Base-by-base conservation (phyloP, 2,797 vertebrate genomes). In the Lithobates sylvaticus region DNA sequence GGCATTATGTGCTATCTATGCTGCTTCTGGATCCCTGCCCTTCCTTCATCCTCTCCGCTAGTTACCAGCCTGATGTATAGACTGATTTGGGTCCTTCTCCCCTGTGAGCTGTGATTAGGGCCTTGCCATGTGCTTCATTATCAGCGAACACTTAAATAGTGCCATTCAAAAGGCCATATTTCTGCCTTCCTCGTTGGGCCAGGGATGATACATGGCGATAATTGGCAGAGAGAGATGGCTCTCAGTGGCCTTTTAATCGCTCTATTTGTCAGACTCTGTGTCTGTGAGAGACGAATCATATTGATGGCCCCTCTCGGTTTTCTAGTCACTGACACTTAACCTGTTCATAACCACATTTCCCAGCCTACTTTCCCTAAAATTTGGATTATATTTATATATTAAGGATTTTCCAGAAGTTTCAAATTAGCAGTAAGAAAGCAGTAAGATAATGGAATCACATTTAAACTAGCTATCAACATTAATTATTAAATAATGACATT, bases 101-200 rank as follows among this genome's bases (percentile, higher is more conserved):
- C 86, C 23, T 64, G 71, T 84, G 81, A 69, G 81, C 81, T 75
- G 81, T 94, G 94, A 95, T 96, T 95, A 95, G 94, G 91, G 89
- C 91, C 91, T 92, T 93, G 81, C 70, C 93, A 94, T 95, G 92
- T 95, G 93, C 94, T 94, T 95, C 95, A 95, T 95, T 95, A 95
- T 95, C 93, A 93, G 93, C 90, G 91, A 93, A 91, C 93, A 93
- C 93, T 94, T 95, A 94, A 95, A 94, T 94, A 94, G 94, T 93
- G 93, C 93, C 94, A 94, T 95, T 96, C 95, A 95, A 95, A 95
- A 94, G 95, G 94, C 94, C 94, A 94, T 95, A 96, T 95, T 94
- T 96, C 93, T 95, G 86, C 93, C 92, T 92, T 92, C 93, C 92
- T 92, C 93, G 91, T 90, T 91, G 91, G 92, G 93, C 94, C 93